Percentiles rank a stretch among this genome's conserved stretches.
Conservation (phyloP, 2,797 vertebrate genomes). For the Smutsia gigantea region DNA sequence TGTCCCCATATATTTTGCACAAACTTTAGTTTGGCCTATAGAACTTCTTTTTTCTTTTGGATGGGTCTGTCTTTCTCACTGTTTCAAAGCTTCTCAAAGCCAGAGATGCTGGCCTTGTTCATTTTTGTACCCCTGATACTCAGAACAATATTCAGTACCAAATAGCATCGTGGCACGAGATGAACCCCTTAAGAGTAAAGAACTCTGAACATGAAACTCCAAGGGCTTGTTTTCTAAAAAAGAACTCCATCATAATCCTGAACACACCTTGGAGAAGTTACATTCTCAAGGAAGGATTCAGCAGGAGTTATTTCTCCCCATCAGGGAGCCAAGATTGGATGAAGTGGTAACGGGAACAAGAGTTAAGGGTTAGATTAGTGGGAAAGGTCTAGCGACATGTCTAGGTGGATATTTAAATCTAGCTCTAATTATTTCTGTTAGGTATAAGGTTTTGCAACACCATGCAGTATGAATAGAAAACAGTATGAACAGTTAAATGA, state of each 20-base stretch:
- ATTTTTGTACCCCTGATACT: conserved; percentile 6
- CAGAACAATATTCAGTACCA: not conserved
- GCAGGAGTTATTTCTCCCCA: not conserved
- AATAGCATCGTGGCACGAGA: not conserved
- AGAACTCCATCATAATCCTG: not conserved
- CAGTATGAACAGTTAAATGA: not conserved
- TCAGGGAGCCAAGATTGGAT: not conserved
- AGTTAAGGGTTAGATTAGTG: not conserved
- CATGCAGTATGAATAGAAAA: not conserved
- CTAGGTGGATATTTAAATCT: not conserved
- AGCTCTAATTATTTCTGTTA: not conserved
- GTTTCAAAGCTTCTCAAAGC: not conserved
- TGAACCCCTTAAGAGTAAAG: not conserved
- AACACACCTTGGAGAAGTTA: not conserved
- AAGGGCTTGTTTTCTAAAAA: not conserved
- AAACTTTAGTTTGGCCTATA: not conserved
- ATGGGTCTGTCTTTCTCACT: not conserved
- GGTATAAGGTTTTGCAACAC: not conserved
- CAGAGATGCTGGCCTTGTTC: not conserved
- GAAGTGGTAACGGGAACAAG: not conserved
- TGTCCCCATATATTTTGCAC: not conserved
- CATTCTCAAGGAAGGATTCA: not conserved
- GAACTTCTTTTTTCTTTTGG: not conserved
- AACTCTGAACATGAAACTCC: not conserved
- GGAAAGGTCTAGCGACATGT: not conserved